A percentile compares a stretch with the other conserved stretches of the same genome.
phyloP scores from a whole-genome alignment of 2,888 invertebrate species.

The Agrochola circellaris region DNA sequence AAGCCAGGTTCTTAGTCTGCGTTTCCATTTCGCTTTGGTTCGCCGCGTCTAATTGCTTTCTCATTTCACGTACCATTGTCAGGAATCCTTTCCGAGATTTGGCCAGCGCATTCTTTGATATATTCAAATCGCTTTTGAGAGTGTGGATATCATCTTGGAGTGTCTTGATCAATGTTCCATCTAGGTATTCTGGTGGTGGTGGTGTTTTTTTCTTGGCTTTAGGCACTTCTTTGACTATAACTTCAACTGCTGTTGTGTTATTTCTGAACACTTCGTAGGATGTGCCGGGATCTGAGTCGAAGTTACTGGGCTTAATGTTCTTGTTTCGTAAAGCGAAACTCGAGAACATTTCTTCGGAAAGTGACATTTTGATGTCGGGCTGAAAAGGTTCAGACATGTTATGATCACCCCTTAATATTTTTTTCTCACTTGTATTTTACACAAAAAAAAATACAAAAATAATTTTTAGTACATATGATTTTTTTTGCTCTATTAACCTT shows the following conservation, averaged over 20 bases:
- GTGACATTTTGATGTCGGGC: slow-evolving; percentile 65
- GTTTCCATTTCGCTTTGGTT: slow-evolving; percentile 76
- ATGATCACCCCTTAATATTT: not conserved
- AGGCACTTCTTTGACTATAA: slow-evolving; percentile 81
- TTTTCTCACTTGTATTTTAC: slow-evolving; percentile 64
- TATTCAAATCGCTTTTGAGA: slow-evolving; percentile 73
- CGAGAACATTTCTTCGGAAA: slow-evolving; percentile 65
- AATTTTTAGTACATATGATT: slow-evolving; percentile 26
- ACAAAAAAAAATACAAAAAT: slow-evolving; percentile 51
- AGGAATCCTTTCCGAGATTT: slow-evolving; percentile 74
- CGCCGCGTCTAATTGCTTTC: slow-evolving; percentile 77
- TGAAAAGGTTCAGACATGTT: slow-evolving; percentile 66
- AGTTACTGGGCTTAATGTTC: slow-evolving; percentile 40
- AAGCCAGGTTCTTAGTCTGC: slow-evolving; percentile 72
- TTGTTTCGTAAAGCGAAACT: slow-evolving; percentile 47
- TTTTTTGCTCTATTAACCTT: slow-evolving; percentile 41
- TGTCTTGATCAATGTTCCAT: slow-evolving; percentile 52
- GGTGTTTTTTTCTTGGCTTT: slow-evolving; percentile 67
- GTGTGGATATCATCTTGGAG: slow-evolving; percentile 73
- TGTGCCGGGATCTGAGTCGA: slow-evolving; percentile 66
- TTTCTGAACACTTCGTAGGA: slow-evolving; percentile 83
- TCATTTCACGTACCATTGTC: slow-evolving; percentile 77
- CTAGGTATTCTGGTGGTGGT: slow-evolving; percentile 46
- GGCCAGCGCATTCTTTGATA: slow-evolving; percentile 70
- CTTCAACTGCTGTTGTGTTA: slow-evolving; percentile 83